Evolutionary conservation across 1,140 invertebrate species (phyloP).

Genomic region (Apis mellifera): DNA sequence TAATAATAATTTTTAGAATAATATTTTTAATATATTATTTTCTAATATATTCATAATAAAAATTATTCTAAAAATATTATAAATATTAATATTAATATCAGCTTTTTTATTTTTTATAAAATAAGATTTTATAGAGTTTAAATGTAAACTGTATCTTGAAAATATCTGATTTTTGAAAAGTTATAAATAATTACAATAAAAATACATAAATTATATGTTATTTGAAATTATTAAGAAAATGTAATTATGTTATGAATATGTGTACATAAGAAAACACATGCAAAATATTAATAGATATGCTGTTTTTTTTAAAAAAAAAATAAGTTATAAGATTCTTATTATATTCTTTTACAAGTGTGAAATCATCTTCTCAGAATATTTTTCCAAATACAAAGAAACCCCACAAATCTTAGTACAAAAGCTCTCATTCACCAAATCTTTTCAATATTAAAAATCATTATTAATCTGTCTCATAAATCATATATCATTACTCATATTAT

Average conservation of each 20-base stretch:
- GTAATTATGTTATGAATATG: too few species aligned
- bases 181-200: background rate
- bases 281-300: too few species aligned
- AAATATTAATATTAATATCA: too few species aligned
- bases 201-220: background rate
- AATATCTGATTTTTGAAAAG: background rate
- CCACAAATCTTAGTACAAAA: background rate
- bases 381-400: background rate
- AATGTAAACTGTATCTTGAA: background rate
- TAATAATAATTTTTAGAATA: background rate
- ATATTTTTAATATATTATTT: background rate
- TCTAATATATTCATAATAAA: background rate
- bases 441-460: background rate
- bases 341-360: too few species aligned
- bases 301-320: too few species aligned
- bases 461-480: background rate
- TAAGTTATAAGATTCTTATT: too few species aligned
- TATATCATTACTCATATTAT: background rate
- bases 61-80: background rate
- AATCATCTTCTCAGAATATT: background rate
- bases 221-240: too few species aligned
- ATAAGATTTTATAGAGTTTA: background rate
- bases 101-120: background rate
- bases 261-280: too few species aligned
- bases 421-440: background rate